phyloP scores from a whole-genome alignment of 2,888 invertebrate genomes.

The Trimorus sp. region DNA sequence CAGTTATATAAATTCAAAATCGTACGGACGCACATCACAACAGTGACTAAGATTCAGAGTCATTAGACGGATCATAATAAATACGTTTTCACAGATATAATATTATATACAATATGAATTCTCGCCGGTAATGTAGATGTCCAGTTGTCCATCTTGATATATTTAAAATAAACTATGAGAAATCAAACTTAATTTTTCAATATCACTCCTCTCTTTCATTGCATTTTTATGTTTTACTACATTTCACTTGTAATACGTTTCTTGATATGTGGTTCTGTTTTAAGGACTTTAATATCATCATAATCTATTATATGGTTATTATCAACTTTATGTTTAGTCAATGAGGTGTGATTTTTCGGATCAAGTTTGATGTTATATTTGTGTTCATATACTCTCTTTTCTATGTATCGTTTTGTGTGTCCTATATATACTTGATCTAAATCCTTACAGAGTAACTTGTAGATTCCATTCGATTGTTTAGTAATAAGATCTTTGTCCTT shows the following conservation, averaged over 20 bases:
- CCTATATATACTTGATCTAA: conserved; percentile 31
- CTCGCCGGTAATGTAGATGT: no score
- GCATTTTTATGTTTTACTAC: conserved; percentile 16
- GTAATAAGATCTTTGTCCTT: conserved; percentile 17
- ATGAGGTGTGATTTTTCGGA: conserved; percentile 10
- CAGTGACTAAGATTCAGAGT: no score
- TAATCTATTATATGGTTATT: conserved; percentile 35
- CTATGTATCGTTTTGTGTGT: conserved; percentile 28
- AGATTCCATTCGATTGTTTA: conserved; percentile 19
- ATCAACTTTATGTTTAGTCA: conserved; percentile 2
- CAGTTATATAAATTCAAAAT: no score
- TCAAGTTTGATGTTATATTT: conserved; percentile 20
- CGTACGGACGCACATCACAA: no score
- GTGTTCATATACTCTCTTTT: conserved; percentile 26
- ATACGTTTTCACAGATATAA: no score
- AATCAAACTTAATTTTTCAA: conserved; percentile 6
- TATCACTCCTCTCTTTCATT: conserved; percentile 23
- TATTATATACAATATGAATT: no score
- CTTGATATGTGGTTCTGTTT: conserved; percentile 23
- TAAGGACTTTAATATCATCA: conserved; percentile 25
- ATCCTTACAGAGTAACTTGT: conserved; percentile 23
- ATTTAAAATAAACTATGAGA: conserved; percentile 2
- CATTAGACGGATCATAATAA: no score
- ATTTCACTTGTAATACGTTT: conserved; percentile 37
- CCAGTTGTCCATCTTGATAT: no score